A percentile compares a stretch with the other conserved stretches of the same genome.
phyloP scores from a whole-genome alignment of 1,140 invertebrate species.

The Hycleus phaleratus region DNA sequence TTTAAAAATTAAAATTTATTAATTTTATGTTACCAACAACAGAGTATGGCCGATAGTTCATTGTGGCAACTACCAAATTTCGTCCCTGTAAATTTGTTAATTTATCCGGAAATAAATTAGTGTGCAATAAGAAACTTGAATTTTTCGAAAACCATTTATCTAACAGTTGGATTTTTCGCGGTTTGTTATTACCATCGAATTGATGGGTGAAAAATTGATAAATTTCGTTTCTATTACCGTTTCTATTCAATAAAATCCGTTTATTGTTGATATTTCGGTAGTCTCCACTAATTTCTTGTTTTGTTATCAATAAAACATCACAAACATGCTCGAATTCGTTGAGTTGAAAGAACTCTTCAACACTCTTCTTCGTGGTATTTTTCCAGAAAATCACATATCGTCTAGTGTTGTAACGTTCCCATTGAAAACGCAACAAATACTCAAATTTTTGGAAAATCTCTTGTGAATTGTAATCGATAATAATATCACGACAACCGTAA shows the following conservation, averaged over 20 bases:
- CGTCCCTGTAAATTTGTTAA: constrained; percentile 11
- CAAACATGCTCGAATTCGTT: not conserved
- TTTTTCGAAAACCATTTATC: constrained; percentile 16
- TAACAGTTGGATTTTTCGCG: constrained; percentile 2
- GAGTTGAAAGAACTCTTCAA: constrained; percentile 10
- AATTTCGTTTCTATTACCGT: not conserved
- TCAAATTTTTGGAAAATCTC: constrained; percentile 12
- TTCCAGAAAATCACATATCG: constrained; percentile 6
- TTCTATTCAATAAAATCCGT: not conserved
- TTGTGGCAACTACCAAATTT: constrained; percentile 10
- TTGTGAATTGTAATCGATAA: constrained; percentile 8
- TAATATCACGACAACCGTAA: constrained; percentile 15
- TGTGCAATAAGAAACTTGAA: constrained; percentile 9
- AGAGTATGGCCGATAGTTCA: constrained; percentile 17
- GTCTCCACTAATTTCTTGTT: too few species aligned
- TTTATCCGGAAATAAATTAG: constrained; percentile 18
- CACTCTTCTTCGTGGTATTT: not conserved
- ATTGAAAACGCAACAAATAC: not conserved
- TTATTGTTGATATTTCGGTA: too few species aligned
- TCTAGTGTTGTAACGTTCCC: constrained; percentile 12
- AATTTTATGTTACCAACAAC: constrained; percentile 11
- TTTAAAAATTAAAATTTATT: not conserved
- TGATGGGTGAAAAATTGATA: constrained; percentile 14
- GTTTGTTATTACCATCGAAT: constrained; percentile 5
- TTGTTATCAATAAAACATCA: too few species aligned